Evolutionary conservation across 2,888 invertebrate species (phyloP), one percentile per base, ranked within the genome.

Genomic region (Monoplex corrugatus): DNA sequence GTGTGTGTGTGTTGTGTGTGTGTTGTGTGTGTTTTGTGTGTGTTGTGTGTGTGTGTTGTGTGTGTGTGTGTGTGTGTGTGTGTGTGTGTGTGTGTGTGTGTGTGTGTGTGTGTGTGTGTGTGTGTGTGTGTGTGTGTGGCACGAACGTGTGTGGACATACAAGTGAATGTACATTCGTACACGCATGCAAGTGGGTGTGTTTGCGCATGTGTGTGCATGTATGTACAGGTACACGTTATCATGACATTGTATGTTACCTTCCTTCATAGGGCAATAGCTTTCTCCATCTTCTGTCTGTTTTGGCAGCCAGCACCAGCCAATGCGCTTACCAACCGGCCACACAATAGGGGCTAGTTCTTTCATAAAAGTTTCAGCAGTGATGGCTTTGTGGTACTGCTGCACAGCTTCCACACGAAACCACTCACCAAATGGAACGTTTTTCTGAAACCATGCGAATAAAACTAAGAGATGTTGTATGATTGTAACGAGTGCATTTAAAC

Each of bases 331-430:
- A 6, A 91, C 90, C 8, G 95, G 95, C 96, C 96, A 96, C 84
- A 94, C 90, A 19, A 80, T 72, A 1, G 95, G 94, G 6, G 96
- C 95, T 3, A 95, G 89, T 8, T 92, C 72, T 38, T 91, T 89
- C 95, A 96, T 95, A 89, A 96, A 96, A 68, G 94, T 95, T 84
- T 95, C 94, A 28, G 95, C 95, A 32, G 94, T 88, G 23, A 95
- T 93, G 8, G 95, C 94, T 38, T 93, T 90, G 89, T 95, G 95
- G 87, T 94, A 95, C 85, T 94, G 89, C 44, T 91, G 57, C 32
- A 95, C 38, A 3, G 94, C 92, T 40, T 94, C 94, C 80, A 95
- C 91, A 88, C 94, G 89, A 89, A 96, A 96, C 94, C 95, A 95
- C 78, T 95, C 95, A 87, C 93, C 93, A 90, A 95, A 96, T 8